These are phyloP conservation scores for Drosophila sechellia DNA, from an alignment of 1,140 invertebrate genomes.

Conservation along the genomic window DNA sequence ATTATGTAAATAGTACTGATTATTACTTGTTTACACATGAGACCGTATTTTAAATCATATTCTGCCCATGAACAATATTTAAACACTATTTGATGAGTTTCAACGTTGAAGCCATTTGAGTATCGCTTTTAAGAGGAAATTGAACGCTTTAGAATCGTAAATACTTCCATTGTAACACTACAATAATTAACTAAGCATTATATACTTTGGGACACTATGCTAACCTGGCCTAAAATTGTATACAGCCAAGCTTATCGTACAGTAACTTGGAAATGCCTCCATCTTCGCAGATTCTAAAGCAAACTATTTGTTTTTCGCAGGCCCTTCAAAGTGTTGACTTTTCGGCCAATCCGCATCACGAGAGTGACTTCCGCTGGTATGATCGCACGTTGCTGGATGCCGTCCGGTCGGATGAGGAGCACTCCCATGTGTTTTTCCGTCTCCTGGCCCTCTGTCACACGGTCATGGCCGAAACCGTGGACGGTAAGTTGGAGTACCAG, in stretches of 20 bases:
- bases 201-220: slow-evolving; percentile 3
- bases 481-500: slow-evolving; percentile 88
- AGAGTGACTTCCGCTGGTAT: slow-evolving; percentile 97
- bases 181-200: neutral
- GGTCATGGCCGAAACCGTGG: slow-evolving; percentile 97
- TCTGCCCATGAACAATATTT: too few relatives aligned
- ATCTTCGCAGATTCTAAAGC: neutral
- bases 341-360: slow-evolving; percentile 96
- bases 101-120: neutral
- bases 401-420: slow-evolving; percentile 89
- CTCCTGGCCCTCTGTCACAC: slow-evolving; percentile 97
- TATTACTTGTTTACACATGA: too few relatives aligned
- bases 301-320: slow-evolving; percentile 84
- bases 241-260: slow-evolving; percentile 25
- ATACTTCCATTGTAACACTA: neutral
- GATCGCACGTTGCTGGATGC: slow-evolving; percentile 94
- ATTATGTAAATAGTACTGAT: too few relatives aligned
- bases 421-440: slow-evolving; percentile 94
- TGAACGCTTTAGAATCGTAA: too few relatives aligned
- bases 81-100: too few relatives aligned
- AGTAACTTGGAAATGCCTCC: neutral
- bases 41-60: too few relatives aligned
- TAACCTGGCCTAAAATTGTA: slow-evolving; percentile 25
- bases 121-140: too few relatives aligned
- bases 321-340: slow-evolving; percentile 93